Base-by-base conservation (phyloP, 1,140 invertebrate genomes). In the Myzus persicae region DNA sequence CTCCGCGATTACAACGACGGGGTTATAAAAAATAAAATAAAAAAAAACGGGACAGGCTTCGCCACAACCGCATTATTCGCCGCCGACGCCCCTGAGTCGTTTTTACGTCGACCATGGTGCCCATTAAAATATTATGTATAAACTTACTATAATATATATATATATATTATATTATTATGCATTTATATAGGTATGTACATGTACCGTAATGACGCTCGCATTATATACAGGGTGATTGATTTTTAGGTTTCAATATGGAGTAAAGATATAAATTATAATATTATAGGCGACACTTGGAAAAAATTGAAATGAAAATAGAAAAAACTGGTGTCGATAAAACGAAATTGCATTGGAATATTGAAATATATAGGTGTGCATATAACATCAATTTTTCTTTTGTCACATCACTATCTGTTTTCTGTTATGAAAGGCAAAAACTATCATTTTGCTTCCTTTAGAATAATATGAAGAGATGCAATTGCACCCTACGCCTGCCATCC, bases 61-160 rank as follows among this genome's bases (percentile, higher is more conserved):
- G 59, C 31, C 59, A 76, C 31, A 76, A 76, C 59, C n/a, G 31
- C 59, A 76, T 76, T 76, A 76, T 76, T n/a, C 18, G 59, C 59
- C 59, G 31, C n/a, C n/a, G 59, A 76, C 59, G 59, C 59, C 59
- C 59, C 59, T 76, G 59, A 76, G 59, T 76, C 59, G 31, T 76
- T 76, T 76, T 76, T 76, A 76, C 59, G n/a, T 76, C 31, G 59
- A n/a, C 31, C 59, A 9, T 36, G 14, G 59, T 76, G 14, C n/a
- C 59, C 59, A 76, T 76, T 76, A 76, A 76, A 76, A 76, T 76
- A 76, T n/a, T 76, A 76, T n/a, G 31, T 76, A 76, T 67, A 67
- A n/a, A 51, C n/a, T 31, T n/a, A 76, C 24, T 51, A 51, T 22
- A 22, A 51, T 18, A n/a, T 18, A 76, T 18, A n/a, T n/a, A 67